Conservation (phyloP, 2,888 invertebrate genomes). For the Cerastis rubricosa region DNA sequence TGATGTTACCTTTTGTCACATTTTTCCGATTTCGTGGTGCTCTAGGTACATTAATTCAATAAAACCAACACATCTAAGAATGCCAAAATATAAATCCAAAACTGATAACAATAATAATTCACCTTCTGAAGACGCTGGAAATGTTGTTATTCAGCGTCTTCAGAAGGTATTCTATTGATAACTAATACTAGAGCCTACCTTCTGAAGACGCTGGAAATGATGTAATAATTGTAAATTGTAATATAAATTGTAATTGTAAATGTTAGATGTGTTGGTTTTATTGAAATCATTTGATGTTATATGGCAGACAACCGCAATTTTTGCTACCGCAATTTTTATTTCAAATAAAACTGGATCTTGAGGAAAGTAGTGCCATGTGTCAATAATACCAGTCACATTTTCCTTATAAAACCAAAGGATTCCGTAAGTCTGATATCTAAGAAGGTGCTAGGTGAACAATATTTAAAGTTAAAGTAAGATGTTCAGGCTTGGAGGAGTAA, state of each 20-base stretch:
- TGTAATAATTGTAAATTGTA: too few species aligned
- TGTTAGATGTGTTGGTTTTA: background rate
- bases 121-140: too few species aligned
- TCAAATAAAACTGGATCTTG: background rate
- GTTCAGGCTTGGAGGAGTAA: background rate
- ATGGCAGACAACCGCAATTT: constrained; percentile 1
- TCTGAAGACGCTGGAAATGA: too few species aligned
- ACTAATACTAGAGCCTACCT: too few species aligned
- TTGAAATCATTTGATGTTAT: background rate
- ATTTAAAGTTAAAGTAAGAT: background rate
- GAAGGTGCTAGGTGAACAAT: constrained; percentile 1
- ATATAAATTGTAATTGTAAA: too few species aligned
- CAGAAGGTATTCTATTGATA: too few species aligned
- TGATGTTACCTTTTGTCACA: constrained; percentile 15
- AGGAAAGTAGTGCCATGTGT: constrained; percentile 17
- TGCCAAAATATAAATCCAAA: too few species aligned
- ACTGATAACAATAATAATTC: too few species aligned
- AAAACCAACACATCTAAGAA: too few species aligned
- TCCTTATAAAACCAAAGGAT: background rate
- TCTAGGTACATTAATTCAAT: too few species aligned
- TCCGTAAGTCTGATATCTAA: background rate
- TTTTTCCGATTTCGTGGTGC: background rate
- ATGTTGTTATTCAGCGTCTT: too few species aligned
- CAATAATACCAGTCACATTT: background rate
- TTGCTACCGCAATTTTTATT: background rate